Evolutionary conservation across 2,797 vertebrate species (phyloP), one percentile per base, ranked within the genome.

Genomic region (Melopsittacus undulatus): DNA sequence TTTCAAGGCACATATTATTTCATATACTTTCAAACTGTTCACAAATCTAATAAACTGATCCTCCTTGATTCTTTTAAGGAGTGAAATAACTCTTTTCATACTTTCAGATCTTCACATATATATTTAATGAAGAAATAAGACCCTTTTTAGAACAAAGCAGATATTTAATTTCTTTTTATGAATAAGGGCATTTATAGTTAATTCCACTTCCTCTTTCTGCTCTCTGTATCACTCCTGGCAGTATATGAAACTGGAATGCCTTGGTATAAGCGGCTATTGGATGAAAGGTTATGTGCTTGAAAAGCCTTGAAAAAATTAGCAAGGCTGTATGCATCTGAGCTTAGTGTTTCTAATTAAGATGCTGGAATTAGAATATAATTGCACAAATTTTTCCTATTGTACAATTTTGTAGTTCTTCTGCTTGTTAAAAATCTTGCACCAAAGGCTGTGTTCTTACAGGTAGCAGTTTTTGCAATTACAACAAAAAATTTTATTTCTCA

Each of bases 121-220:
- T 95, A 90, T 59, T 95, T 94, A 96, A 97, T 89, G 83, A 94
- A 92, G 46, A 94, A 89, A 91, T 86, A 83, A 89, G 76, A 49
- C 30, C 0, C 1, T 49, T 52, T 80, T 88, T 90, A 86, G 51
- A 91, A 83, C 46, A 93, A 84, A 76, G 6, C 4, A 92, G 73
- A 76, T 63, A 56, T 83, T 94, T 80, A 32, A 92, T 84, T 96
- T 40, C 4, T 27, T 90, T 85, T 96, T 68, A 88, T 27, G 54
- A 89, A 87, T 68, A 75, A 38, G 16, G 54, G 11, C 27, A 94
- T 80, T 88, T 95, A 85, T 8, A 76, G 6, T 36, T 89, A 80
- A 87, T 90, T 84, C 22, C 9, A 32, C 8, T 79, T 64, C 14
- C 13, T 84, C 63, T 75, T 45, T 82, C 89, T 92, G 20, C 69